Evolutionary conservation across 2,888 invertebrate species (phyloP), one percentile per base, ranked within the genome.

Genomic region (Hypomecis punctinalis): DNA sequence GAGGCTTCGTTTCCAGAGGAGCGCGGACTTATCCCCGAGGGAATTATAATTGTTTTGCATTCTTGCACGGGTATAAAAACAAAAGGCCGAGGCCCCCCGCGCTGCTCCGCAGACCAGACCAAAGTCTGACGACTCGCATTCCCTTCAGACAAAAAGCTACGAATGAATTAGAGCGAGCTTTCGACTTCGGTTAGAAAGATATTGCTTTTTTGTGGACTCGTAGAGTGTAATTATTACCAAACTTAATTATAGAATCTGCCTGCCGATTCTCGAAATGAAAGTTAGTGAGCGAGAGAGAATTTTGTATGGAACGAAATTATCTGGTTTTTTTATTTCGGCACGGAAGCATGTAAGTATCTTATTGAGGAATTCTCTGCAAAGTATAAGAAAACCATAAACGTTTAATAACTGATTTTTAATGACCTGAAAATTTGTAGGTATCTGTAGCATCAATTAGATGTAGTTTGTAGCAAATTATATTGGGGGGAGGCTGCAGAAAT

Each of bases 11-110:
- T 88, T 88, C 85, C 82, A 84, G 84, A 83, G 84, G 83, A 86
- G 83, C 77, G 79, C 84, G 79, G 83, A 84, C 82, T 88, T 89
- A 88, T 91, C 89, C 90, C 89, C 82, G 84, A 81, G 89, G 86
- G 88, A 89, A 89, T 91, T 90, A 91, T 91, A 92, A 93, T 92
- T 93, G 91, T 91, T 92, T 92, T 92, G 92, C 92, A 91, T 92
- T 93, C 91, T 90, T 91, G 90, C 88, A 88, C 85, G 89, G 86
- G 86, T 85, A 93, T 87, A 91, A 93, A 90, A 92, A 91, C 90
- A 91, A 92, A 91, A 92, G 88, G 85, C 82, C 84, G 80, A 82
- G 87, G 88, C 89, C 91, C 90, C 90, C 90, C 91, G 91, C 89
- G 75, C 88, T 84, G 89, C 76, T 75, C 78, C 76, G 74, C 84